These are phyloP conservation scores for Phalangium opilio DNA, from an alignment of 2,888 invertebrate species.

Conservation along the genomic window DNA sequence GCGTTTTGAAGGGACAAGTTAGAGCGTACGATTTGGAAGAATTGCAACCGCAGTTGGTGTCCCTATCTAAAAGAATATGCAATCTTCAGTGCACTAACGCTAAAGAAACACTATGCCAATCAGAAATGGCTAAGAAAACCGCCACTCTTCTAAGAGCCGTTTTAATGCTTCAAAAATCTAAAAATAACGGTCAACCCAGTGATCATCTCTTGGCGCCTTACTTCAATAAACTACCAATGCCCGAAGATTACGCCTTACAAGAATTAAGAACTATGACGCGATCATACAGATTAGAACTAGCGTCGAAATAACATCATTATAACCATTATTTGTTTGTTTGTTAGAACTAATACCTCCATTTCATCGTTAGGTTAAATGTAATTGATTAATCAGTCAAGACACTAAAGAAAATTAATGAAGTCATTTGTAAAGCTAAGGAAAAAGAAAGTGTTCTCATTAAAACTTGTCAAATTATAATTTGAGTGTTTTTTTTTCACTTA, in stretches of 20 bases:
- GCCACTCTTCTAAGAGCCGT: constrained; percentile 37
- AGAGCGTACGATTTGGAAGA: constrained; percentile 35
- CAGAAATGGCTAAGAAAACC: constrained; percentile 42
- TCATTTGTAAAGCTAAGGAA: no score
- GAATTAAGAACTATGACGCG: constrained; percentile 26
- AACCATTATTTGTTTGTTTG: no score
- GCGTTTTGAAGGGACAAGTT: constrained; percentile 25
- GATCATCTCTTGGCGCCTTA: constrained; percentile 34
- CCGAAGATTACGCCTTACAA: constrained; percentile 43
- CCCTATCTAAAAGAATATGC: constrained; percentile 37
- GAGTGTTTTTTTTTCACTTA: no score
- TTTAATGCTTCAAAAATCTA: constrained; percentile 21
- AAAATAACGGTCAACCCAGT: not conserved
- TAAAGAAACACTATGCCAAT: constrained; percentile 40
- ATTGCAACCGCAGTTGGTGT: constrained; percentile 37
- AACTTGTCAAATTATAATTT: no score
- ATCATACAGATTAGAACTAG: constrained; percentile 2
- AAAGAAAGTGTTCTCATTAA: no score
- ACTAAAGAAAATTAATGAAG: no score
- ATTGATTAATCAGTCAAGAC: no score
- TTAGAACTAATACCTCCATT: no score
- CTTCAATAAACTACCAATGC: constrained; percentile 36
- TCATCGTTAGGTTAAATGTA: no score
- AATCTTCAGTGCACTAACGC: constrained; percentile 37
- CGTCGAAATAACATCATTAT: no score